Evolutionary conservation across 2,888 invertebrate genomes (phyloP), one percentile per base, ranked within the genome.

Genomic region (Pecten maximus): DNA sequence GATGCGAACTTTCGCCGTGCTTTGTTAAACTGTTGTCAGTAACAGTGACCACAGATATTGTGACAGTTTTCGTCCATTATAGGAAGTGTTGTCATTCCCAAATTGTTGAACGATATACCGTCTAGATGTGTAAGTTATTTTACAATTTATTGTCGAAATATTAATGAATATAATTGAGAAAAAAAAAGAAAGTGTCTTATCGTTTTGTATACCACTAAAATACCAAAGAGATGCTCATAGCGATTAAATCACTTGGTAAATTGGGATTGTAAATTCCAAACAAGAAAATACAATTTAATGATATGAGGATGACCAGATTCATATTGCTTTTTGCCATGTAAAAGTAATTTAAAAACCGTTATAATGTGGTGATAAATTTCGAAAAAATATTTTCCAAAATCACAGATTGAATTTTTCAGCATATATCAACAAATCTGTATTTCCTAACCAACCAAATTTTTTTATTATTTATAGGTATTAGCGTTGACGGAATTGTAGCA

Each of bases 321-420:
- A 87, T 87, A 89, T 86, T 89, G 48, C 44, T 86, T 89, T n/a
- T 87, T 86, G 35, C 86, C 86, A 86, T 48, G 12, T 48, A 48
- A 16, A 12, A 10, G 19, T 15, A 19, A 48, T 10, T 48, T 48
- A 48, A 15, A 12, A 48, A 48, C 12, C 48, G 10, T 15, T 48
- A 15, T 15, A 48, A 8, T 19, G 48, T 48, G 15, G 19, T 16
- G 19, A 48, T 16, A 48, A 48, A 48, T 48, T 48, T 48, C 19
- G 48, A 8, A 48, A 48, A 10, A 48, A 48, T 48, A 48, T 48
- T 48, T 48, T 8, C 48, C 19, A 16, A 48, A 2, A 48, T 15
- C 15, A 23, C n/a, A 54, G 6, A 19, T n/a, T 15, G 23, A 54
- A 15, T 1, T 54, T 54, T 19, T 54, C 23, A 54, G 19, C 54